phyloP scores from a whole-genome alignment of 2,113 vertebrate species.

The Lagenorhynchus albirostris region DNA sequence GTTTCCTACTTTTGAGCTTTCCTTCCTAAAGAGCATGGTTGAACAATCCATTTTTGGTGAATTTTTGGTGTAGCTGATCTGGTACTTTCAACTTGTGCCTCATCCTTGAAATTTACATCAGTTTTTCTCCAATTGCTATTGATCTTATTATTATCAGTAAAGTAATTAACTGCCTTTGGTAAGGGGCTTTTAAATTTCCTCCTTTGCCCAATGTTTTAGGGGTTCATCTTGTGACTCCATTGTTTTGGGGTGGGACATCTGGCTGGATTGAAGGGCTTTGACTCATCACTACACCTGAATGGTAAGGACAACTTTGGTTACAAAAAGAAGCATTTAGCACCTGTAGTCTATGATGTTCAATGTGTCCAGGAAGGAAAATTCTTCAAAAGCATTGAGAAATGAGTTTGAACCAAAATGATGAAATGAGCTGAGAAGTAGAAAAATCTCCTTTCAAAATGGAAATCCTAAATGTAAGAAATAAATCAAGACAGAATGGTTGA shows the following conservation, averaged over 20 bases:
- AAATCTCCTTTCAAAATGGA: neutral
- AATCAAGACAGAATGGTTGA: neutral
- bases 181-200: neutral
- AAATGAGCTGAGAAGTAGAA: neutral
- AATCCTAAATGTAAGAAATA: neutral
- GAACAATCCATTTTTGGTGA: neutral
- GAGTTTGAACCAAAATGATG: neutral
- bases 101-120: neutral
- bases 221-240: neutral
- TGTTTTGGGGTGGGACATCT: neutral
- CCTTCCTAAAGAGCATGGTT: neutral
- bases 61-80: neutral
- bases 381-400: neutral
- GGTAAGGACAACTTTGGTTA: neutral
- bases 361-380: neutral
- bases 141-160: neutral
- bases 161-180: neutral
- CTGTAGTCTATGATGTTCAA: neutral
- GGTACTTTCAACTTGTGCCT: neutral
- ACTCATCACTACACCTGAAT: neutral
- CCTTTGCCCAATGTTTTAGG: neutral
- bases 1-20: neutral
- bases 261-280: neutral
- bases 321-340: neutral
- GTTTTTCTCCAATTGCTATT: neutral